phyloP scores from a whole-genome alignment of 2,888 invertebrate genomes.

The Cynaeus angustus region DNA sequence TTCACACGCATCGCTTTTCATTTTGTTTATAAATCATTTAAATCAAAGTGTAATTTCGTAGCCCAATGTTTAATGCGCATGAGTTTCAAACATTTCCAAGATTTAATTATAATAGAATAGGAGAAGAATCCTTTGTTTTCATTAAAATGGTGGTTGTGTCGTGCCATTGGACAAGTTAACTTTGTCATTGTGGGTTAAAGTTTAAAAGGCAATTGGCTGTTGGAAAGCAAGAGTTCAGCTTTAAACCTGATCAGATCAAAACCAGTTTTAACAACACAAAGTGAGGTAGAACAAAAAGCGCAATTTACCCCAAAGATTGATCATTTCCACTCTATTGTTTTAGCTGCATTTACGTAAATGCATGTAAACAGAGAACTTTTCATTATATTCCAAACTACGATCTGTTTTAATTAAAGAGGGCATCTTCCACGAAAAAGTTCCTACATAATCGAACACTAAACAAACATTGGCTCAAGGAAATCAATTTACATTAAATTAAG shows the following conservation, averaged over 20 bases:
- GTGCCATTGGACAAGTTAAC: slow-evolving; percentile 23
- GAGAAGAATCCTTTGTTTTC: slow-evolving; percentile 41
- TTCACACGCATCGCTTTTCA: background rate
- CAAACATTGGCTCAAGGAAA: slow-evolving; percentile 18
- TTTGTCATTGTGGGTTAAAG: slow-evolving; percentile 41
- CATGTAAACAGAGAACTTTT: slow-evolving; percentile 21
- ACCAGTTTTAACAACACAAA: background rate
- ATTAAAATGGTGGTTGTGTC: slow-evolving; percentile 29
- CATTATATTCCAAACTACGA: slow-evolving; percentile 12
- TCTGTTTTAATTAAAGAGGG: slow-evolving; percentile 35
- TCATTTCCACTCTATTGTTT: slow-evolving; percentile 25
- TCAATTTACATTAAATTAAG: slow-evolving; percentile 34
- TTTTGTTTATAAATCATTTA: slow-evolving; percentile 33
- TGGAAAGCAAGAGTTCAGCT: slow-evolving; percentile 6
- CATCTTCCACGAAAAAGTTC: slow-evolving; percentile 4
- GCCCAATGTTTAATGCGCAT: slow-evolving; percentile 17
- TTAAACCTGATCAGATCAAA: slow-evolving; percentile 17
- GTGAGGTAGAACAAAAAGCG: slow-evolving; percentile 12
- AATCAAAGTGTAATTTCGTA: slow-evolving; percentile 10
- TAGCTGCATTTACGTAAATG: slow-evolving; percentile 12
- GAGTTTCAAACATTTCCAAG: slow-evolving; percentile 34
- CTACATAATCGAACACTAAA: slow-evolving; percentile 5
- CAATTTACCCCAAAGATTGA: slow-evolving; percentile 18
- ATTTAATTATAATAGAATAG: slow-evolving; percentile 37
- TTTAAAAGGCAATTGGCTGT: slow-evolving; percentile 35